Evolutionary conservation across 2,888 invertebrate genomes (phyloP).

Genomic region (Trichopoda pennipes): DNA sequence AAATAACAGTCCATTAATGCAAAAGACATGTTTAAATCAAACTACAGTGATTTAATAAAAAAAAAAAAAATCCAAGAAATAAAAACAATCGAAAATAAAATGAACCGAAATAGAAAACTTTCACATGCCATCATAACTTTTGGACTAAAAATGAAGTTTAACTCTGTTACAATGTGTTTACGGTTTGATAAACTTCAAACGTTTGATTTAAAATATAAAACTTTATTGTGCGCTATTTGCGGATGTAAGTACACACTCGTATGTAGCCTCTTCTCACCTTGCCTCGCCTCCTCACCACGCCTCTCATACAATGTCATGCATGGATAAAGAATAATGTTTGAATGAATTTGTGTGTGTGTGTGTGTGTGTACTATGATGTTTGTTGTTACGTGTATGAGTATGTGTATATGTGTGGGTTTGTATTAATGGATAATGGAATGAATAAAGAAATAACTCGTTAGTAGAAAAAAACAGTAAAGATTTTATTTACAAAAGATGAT

Average conservation of each 20-base stretch:
- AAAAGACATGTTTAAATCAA: conserved; percentile 41
- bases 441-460: background rate
- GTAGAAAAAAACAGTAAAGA: background rate
- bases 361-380: background rate
- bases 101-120: conserved; percentile 38
- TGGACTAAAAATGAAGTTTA: conserved; percentile 55
- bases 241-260: background rate
- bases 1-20: conserved; percentile 33
- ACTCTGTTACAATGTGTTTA: conserved; percentile 63
- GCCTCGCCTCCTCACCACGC: too few species aligned
- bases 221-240: conserved; percentile 42
- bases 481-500: conserved; percentile 27
- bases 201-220: conserved; percentile 61
- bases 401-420: background rate
- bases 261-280: too few species aligned
- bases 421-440: conserved; percentile 8
- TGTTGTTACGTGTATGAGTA: background rate
- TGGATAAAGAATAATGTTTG: conserved; percentile 48
- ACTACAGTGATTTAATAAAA: background rate
- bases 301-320: conserved; percentile 47
- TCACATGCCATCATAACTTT: conserved; percentile 44
- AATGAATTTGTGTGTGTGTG: background rate
- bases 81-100: background rate
- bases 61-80: background rate
- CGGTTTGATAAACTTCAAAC: conserved; percentile 66